Evolutionary conservation across 2,113 vertebrate genomes (phyloP), one percentile per base, ranked within the genome.

Genomic region (Cacatua alba): DNA sequence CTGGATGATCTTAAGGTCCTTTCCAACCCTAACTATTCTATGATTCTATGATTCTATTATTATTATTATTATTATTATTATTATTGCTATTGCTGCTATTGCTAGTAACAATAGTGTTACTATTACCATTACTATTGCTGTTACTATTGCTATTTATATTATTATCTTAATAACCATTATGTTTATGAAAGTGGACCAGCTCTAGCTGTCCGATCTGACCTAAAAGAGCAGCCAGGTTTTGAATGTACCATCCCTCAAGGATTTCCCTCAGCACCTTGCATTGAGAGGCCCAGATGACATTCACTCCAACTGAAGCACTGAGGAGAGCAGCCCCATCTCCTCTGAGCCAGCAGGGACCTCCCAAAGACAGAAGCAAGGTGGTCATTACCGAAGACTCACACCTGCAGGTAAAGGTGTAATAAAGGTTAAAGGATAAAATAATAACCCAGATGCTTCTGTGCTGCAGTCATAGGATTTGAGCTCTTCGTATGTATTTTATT

Each of bases 241-340:
- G 21, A 10, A 79, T 51, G 35, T 41, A 10, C 12, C 9, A 4
- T 24, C 25, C 8, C 19, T 55, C 44, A 43, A 19, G 74, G 43
- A 13, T 69, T 53, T 72, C 26, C 64, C 37, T 68, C 16, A 44
- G 17, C 26, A 25, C 7, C 26, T 52, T 26, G 29, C 68, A 82
- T 20, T 0, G 2, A 39, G 59, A 49, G 35, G 5, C 37, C 24
- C n/a, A 37, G 49, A 75, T 43, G 41, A 46, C 1, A 1, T 65
- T 77, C 26, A 69, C 13, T 21, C 39, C 44, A 69, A 0, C 11
- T 2, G 3, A 62, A 37, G 18, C 52, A 35, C 6, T 23, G 37
- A 83, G 35, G 35, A 82, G 33, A 68, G 48, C 33, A 68, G 11
- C 29, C 18, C 17, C 33, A 68, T 68, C 41, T 46, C 39, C 63